Percentiles rank a stretch among this genome's conserved stretches.
Evolutionary conservation across 2,797 vertebrate genomes (phyloP).

Genomic region (Gallirallus australis): DNA sequence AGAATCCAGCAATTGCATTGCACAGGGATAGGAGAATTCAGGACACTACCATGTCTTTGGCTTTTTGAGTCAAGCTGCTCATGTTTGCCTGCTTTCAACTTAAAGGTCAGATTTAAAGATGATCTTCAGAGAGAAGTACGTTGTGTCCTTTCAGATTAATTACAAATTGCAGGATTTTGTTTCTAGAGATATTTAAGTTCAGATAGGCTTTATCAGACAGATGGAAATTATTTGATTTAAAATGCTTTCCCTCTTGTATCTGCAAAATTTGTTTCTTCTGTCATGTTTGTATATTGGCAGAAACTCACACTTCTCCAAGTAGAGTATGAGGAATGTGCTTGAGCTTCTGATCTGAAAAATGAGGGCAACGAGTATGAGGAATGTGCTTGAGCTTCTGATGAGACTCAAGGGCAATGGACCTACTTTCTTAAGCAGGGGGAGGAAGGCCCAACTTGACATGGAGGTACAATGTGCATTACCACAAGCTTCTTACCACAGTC

Average conservation of each 20-base stretch:
- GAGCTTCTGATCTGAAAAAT: neutral
- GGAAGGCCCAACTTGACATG: neutral
- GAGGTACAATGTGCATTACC: neutral
- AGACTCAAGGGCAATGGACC: neutral
- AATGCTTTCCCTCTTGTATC: neutral
- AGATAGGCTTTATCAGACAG: neutral
- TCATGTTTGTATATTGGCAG: neutral
- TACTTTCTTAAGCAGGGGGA: neutral
- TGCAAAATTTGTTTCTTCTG: neutral
- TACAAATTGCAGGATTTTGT: neutral
- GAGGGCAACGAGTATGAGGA: neutral
- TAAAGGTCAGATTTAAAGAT: constrained; percentile 3
- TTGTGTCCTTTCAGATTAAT: neutral
- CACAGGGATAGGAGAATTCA: neutral
- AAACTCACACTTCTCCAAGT: neutral
- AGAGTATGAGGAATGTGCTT: neutral
- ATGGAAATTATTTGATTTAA: neutral
- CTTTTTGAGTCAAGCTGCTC: neutral
- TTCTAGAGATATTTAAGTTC: neutral
- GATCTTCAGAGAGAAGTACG: neutral
- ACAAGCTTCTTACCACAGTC: neutral
- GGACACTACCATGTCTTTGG: neutral
- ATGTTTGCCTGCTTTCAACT: neutral
- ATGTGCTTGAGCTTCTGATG: neutral
- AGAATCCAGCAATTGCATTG: neutral